A percentile compares a stretch with the other conserved stretches of the same genome.
These are phyloP conservation scores for Coelopa frigida DNA, from an alignment of 1,140 invertebrate genomes.

Conservation along the genomic window DNA sequence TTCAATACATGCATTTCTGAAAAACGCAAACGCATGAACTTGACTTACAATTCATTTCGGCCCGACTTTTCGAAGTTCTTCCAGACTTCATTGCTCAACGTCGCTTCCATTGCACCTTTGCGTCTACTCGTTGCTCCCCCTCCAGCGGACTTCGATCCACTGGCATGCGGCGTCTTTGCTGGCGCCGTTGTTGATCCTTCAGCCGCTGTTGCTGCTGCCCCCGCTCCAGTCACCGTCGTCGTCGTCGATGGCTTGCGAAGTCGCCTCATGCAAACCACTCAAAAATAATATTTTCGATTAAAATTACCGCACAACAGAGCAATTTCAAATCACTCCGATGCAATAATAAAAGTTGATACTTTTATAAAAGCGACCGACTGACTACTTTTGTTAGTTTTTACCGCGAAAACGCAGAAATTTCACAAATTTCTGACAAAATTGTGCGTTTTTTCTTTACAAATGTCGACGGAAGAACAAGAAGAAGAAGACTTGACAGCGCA, in stretches of 20 bases:
- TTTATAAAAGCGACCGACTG: too few species aligned
- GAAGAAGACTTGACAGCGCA: too few species aligned
- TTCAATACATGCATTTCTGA: constrained; percentile 14
- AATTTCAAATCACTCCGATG: background rate
- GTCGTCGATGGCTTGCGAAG: constrained; percentile 5
- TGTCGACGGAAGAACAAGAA: too few species aligned
- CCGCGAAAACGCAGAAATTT: background rate
- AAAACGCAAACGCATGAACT: background rate
- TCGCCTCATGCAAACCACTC: constrained; percentile 8
- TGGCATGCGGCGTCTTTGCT: constrained; percentile 2
- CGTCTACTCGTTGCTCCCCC: constrained; percentile 14
- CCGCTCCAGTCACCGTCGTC: constrained; percentile 1
- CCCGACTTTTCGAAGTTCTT: constrained; percentile 40
- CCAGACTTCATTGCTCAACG: constrained; percentile 32
- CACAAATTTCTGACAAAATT: background rate
- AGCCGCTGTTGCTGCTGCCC: background rate
- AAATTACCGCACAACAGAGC: too few species aligned
- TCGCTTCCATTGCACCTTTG: background rate
- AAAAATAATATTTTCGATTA: too few species aligned
- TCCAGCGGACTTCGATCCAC: background rate
- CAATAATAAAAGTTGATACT: background rate
- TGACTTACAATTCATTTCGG: constrained; percentile 37
- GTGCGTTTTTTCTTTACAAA: constrained; percentile 1
- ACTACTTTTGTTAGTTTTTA: constrained; percentile 1
- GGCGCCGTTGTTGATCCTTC: background rate